A percentile compares a stretch with the other conserved stretches of the same genome.
These are phyloP conservation scores for Hydrozoanthus tunicans DNA, from an alignment of 64 coral and sea anemone genomes.

Conservation along the genomic window DNA sequence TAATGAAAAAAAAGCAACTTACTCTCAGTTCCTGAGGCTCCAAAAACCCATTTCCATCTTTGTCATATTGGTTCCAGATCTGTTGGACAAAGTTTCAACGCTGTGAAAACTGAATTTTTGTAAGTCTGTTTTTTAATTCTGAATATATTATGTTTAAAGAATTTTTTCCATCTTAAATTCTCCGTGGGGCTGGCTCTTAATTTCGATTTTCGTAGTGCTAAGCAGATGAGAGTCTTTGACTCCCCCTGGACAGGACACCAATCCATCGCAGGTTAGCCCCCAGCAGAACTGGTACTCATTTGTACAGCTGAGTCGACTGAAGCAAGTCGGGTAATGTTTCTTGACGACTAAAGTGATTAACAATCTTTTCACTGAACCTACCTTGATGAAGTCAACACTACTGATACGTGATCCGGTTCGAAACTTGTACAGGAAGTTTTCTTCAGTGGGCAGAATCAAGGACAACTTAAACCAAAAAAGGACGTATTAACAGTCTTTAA, in stretches of 20 bases:
- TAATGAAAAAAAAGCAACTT: not conserved
- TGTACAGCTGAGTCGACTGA: too few species aligned
- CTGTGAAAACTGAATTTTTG: not conserved
- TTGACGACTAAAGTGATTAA: too few species aligned
- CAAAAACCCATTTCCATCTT: slow-evolving; percentile 40
- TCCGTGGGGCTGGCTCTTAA: too few species aligned
- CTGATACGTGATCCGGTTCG: slow-evolving; percentile 38
- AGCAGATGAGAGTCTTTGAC: too few species aligned
- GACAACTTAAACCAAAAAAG: slow-evolving; percentile 19
- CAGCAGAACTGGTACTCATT: too few species aligned
- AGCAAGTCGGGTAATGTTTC: too few species aligned
- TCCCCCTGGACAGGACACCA: too few species aligned
- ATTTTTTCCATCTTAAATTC: too few species aligned
- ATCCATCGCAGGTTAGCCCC: too few species aligned
- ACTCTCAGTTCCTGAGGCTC: slow-evolving; percentile 35
- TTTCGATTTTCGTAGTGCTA: too few species aligned
- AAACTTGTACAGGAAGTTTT: slow-evolving; percentile 48
- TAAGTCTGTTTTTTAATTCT: not conserved
- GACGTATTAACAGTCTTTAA: not conserved
- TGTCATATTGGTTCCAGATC: slow-evolving; percentile 56
- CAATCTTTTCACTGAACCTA: not conserved
- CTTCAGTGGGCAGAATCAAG: slow-evolving; percentile 37
- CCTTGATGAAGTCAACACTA: slow-evolving; percentile 51
- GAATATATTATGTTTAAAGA: too few species aligned
- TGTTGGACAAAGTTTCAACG: not conserved